phyloP scores from a whole-genome alignment of 1,140 invertebrate species.

The Zophobas morio region DNA sequence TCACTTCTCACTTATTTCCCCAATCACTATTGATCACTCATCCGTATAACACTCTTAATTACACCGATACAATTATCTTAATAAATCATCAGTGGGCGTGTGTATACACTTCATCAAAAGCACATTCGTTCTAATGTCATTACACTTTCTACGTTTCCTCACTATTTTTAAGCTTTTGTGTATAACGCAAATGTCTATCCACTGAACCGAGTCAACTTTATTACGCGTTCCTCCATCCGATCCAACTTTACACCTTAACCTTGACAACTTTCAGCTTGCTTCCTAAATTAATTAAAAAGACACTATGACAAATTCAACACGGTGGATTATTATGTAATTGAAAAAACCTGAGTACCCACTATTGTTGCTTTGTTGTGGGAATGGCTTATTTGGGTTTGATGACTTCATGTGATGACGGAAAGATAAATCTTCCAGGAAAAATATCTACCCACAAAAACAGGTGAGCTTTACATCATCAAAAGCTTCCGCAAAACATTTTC shows the following conservation, averaged over 20 bases:
- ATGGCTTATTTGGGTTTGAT: conserved; percentile 27
- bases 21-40: conserved; percentile 3
- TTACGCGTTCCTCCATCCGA: not conserved
- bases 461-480: not conserved
- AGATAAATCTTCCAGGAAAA: not conserved
- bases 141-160: not conserved
- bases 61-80: not conserved
- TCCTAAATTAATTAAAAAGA: conserved; percentile 20
- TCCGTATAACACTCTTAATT: conserved; percentile 1
- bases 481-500: not conserved
- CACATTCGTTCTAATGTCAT: not conserved
- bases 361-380: conserved; percentile 11
- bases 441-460: not conserved
- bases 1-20: not conserved
- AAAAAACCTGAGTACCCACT: conserved; percentile 22
- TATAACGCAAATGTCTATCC: not conserved
- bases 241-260: not conserved
- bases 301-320: conserved; percentile 5
- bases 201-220: not conserved
- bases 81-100: not conserved
- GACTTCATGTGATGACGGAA: conserved; percentile 27
- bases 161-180: not conserved
- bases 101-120: not conserved
- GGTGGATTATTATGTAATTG: not conserved
- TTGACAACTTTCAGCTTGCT: conserved; percentile 1